phyloP scores from a whole-genome alignment of 2,888 invertebrate species.

The Ichneumoninae sp. region DNA sequence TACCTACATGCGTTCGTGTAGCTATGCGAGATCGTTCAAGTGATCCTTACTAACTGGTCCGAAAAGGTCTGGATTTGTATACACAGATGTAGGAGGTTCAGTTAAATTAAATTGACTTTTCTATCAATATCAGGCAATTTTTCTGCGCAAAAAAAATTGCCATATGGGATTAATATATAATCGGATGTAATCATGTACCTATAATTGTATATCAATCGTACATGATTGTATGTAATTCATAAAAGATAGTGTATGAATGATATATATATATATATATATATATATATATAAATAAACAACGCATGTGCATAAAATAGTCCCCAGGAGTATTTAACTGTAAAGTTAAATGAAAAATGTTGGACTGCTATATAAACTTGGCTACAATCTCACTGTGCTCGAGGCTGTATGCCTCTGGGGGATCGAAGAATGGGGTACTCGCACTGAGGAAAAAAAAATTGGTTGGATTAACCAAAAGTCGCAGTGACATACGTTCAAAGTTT shows the following conservation, averaged over 20 bases:
- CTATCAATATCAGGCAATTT: background rate
- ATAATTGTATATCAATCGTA: background rate
- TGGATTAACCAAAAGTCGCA: too few relatives aligned
- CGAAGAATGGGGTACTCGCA: constrained; percentile 6
- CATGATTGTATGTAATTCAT: background rate
- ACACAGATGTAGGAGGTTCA: too few relatives aligned
- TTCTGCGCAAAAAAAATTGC: too few relatives aligned
- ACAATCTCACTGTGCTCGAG: constrained; percentile 40
- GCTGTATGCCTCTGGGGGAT: constrained; percentile 38
- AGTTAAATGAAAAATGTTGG: background rate
- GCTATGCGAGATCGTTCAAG: background rate
- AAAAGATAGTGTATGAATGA: background rate
- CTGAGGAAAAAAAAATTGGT: too few relatives aligned
- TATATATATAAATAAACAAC: too few relatives aligned
- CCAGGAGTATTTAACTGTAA: constrained; percentile 6
- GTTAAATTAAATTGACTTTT: too few relatives aligned
- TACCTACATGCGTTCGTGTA: too few relatives aligned
- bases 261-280: too few relatives aligned
- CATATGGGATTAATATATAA: too few relatives aligned
- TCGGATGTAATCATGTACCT: too few relatives aligned
- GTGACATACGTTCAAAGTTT: too few relatives aligned
- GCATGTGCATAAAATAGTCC: background rate
- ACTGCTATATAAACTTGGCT: constrained; percentile 15
- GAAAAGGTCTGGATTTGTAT: background rate
- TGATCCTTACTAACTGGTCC: background rate